phyloP scores from a whole-genome alignment of 2,113 vertebrate genomes.

The Rhinoderma darwinii region DNA sequence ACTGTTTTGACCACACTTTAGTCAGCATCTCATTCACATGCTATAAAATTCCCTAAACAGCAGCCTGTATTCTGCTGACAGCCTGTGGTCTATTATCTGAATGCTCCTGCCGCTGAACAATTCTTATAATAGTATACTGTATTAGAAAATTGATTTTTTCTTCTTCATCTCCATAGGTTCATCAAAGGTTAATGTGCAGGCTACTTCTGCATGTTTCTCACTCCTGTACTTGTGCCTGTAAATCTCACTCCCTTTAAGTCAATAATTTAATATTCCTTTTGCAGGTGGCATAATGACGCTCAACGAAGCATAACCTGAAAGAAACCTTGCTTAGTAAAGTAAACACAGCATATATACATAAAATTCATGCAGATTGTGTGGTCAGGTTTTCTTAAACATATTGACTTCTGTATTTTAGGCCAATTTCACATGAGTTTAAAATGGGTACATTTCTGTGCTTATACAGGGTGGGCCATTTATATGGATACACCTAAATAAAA shows the following conservation, averaged over 20 bases:
- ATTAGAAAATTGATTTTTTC: no score
- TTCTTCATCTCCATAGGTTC: background rate
- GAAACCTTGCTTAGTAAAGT: background rate
- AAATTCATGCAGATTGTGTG: background rate
- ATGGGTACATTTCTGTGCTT: no score
- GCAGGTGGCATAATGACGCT: background rate
- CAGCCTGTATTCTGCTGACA: no score
- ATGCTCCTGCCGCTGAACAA: no score
- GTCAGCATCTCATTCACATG: background rate
- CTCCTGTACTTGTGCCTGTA: no score
- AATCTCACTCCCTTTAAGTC: background rate
- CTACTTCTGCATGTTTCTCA: background rate
- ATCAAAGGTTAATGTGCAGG: background rate
- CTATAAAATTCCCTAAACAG: no score
- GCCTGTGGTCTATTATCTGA: no score
- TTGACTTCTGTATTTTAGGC: background rate
- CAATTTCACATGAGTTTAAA: no score
- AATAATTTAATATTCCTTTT: background rate
- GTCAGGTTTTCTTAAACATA: background rate
- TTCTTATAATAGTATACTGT: no score
- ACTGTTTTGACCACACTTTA: background rate
- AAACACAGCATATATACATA: background rate
- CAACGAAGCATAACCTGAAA: background rate
- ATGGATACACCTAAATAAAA: no score
- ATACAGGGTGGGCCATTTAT: no score